phyloP scores from a whole-genome alignment of 2,113 vertebrate genomes.

The Shinisaurus crocodilurus region DNA sequence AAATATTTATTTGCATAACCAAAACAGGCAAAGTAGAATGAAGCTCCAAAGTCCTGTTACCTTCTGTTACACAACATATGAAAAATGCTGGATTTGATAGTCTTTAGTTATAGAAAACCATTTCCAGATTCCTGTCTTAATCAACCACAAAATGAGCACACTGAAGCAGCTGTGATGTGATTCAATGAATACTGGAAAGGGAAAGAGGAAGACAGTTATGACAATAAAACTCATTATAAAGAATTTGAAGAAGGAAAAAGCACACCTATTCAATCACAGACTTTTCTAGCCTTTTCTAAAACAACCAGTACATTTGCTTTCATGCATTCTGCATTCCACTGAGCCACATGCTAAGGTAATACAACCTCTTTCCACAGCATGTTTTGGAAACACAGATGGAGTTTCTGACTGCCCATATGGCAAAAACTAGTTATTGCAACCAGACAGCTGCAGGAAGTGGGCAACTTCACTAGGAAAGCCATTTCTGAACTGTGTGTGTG shows the following conservation, averaged over 20 bases:
- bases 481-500: slow-evolving; percentile 16
- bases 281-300: slow-evolving; percentile 57
- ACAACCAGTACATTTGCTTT: slow-evolving; percentile 53
- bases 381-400: slow-evolving; percentile 67
- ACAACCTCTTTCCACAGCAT: slow-evolving; percentile 67
- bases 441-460: slow-evolving; percentile 74
- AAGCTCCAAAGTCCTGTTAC: not conserved
- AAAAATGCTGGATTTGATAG: slow-evolving; percentile 29
- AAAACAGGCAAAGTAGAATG: slow-evolving; percentile 5
- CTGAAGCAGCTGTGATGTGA: not conserved
- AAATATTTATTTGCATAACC: not conserved
- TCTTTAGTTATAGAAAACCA: slow-evolving; percentile 32
- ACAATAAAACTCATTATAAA: slow-evolving; percentile 34
- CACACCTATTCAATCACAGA: slow-evolving; percentile 50
- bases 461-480: slow-evolving; percentile 43
- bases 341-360: slow-evolving; percentile 77
- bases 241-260: slow-evolving; percentile 48
- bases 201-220: slow-evolving; percentile 26
- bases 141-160: slow-evolving; percentile 23
- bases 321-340: slow-evolving; percentile 69
- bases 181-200: slow-evolving; percentile 35
- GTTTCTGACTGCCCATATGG: slow-evolving; percentile 64
- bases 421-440: slow-evolving; percentile 61
- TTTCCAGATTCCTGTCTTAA: slow-evolving; percentile 41
- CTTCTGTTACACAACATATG: slow-evolving; percentile 58